These are phyloP conservation scores for Drosophila ambigua DNA, from an alignment of 1,140 invertebrate species.

Conservation along the genomic window DNA sequence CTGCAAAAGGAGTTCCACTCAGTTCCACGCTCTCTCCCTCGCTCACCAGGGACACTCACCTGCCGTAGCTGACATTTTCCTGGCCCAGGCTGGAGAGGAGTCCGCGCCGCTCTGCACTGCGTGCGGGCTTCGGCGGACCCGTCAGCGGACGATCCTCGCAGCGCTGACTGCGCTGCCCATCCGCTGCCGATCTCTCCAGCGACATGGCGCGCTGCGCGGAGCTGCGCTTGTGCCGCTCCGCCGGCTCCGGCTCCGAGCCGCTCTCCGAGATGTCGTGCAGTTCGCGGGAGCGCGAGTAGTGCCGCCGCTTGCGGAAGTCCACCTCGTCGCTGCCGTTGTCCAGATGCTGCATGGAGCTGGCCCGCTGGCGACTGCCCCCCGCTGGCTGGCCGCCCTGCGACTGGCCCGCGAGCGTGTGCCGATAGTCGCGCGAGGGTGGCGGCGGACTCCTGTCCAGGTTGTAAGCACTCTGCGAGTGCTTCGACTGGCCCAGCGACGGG, in stretches of 20 bases:
- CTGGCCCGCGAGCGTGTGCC: conserved; percentile 48
- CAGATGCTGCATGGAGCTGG: conserved; percentile 81
- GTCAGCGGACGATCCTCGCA: conserved; percentile 57
- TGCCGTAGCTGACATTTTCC: conserved; percentile 48
- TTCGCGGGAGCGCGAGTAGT: conserved; percentile 78
- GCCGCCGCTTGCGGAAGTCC: conserved; percentile 76
- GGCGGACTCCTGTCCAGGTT: conserved; percentile 76
- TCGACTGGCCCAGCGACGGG: conserved; percentile 61
- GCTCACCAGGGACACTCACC: conserved; percentile 26
- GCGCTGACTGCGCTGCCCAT: conserved; percentile 34
- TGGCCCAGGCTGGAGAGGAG: conserved; percentile 38
- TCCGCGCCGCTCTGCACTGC: conserved; percentile 72
- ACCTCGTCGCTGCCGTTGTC: conserved; percentile 77
- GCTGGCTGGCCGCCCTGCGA: conserved; percentile 6
- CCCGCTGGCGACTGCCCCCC: conserved; percentile 55
- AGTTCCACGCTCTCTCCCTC: background rate
- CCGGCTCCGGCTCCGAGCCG: conserved; percentile 80
- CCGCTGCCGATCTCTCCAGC: conserved; percentile 60
- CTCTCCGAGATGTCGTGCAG: conserved; percentile 83
- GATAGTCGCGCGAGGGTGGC: conserved; percentile 57
- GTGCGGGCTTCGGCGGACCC: conserved; percentile 78
- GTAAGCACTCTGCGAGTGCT: conserved; percentile 81
- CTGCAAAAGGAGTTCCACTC: conserved; percentile 28
- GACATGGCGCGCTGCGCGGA: conserved; percentile 66
- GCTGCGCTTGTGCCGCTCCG: conserved; percentile 69